These are phyloP conservation scores for Sicus ferrugineus DNA, from an alignment of 2,888 invertebrate genomes.

Conservation along the genomic window DNA sequence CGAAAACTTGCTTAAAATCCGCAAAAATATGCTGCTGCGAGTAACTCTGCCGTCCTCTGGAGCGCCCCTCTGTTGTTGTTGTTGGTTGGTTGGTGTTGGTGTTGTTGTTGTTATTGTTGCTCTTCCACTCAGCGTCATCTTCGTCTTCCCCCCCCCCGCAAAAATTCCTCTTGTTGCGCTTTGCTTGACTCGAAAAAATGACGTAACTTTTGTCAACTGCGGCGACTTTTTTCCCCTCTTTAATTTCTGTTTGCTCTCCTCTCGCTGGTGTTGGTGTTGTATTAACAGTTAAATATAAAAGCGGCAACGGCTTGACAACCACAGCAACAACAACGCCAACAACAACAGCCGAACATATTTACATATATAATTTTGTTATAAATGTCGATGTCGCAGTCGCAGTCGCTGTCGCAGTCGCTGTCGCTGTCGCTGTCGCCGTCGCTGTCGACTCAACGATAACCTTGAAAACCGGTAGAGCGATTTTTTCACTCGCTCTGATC, in stretches of 20 bases:
- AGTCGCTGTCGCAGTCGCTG: no score
- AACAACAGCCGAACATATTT: conserved; percentile 1
- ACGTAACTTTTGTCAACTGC: conserved; percentile 52
- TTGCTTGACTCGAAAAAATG: conserved; percentile 41
- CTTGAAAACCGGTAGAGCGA: conserved; percentile 48
- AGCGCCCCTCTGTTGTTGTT: neutral
- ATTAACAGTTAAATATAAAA: neutral
- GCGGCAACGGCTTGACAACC: neutral
- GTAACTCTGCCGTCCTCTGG: no score
- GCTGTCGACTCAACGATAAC: conserved; percentile 42
- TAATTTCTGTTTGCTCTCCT: conserved; percentile 32
- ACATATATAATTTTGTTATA: conserved; percentile 23
- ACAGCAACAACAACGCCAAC: neutral
- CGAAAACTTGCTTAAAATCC: neutral
- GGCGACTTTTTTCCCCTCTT: conserved; percentile 9
- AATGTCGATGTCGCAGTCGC: conserved; percentile 34
- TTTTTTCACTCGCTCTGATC: neutral
- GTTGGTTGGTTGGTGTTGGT: conserved; percentile 8
- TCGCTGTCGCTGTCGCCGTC: no score
- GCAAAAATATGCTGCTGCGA: neutral
- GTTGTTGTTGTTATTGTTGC: conserved; percentile 18
- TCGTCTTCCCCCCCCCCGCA: conserved; percentile 40
- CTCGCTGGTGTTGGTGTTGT: neutral
- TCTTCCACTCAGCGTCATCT: conserved; percentile 16
- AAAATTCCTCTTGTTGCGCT: conserved; percentile 28